Evolutionary conservation across 2,113 vertebrate species (phyloP).

Genomic region (Pica pica): DNA sequence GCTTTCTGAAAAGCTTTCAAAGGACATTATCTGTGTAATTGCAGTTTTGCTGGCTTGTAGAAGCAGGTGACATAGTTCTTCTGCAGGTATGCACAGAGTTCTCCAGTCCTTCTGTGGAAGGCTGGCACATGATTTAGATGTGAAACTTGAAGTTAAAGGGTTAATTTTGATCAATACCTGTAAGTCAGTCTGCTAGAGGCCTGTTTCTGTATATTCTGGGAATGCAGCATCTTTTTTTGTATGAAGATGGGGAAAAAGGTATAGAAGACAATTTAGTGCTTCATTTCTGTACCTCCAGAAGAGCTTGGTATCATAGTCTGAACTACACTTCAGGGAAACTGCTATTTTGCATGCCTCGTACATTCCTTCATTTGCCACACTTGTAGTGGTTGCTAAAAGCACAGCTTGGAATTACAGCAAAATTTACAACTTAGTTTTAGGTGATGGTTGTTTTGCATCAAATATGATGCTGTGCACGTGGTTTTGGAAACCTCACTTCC

Average conservation of each 20-base stretch:
- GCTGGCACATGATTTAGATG: background rate
- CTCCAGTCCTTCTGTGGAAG: background rate
- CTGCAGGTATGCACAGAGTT: background rate
- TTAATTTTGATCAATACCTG: background rate
- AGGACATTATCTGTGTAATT: accelerated
- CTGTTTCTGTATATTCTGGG: background rate
- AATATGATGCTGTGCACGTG: background rate
- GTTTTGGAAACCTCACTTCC: background rate
- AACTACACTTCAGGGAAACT: background rate
- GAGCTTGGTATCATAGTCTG: background rate
- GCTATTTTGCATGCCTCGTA: background rate
- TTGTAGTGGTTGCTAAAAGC: background rate
- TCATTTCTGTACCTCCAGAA: background rate
- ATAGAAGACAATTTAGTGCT: background rate
- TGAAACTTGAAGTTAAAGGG: background rate
- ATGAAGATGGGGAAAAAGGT: background rate
- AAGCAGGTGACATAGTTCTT: background rate
- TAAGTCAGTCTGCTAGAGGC: background rate
- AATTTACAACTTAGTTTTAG: background rate
- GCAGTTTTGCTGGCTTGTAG: background rate
- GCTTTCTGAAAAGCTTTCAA: background rate
- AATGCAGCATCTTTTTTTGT: background rate
- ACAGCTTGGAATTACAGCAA: background rate
- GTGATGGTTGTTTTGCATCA: background rate
- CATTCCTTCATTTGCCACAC: background rate